phyloP scores from a whole-genome alignment of 1,140 invertebrate genomes.

The Stenopsyche tienmushanensis region DNA sequence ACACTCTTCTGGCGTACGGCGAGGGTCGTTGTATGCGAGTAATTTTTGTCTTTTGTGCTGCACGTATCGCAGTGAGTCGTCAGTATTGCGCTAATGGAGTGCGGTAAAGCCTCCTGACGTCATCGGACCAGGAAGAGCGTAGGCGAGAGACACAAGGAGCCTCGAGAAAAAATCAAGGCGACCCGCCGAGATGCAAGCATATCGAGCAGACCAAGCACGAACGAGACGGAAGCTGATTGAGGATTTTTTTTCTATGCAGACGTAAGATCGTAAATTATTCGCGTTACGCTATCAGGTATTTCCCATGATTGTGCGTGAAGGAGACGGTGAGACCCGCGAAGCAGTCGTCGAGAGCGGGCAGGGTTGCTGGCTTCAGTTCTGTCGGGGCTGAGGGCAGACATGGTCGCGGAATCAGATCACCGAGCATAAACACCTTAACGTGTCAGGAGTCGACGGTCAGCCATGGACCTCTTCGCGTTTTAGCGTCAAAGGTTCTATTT shows the following conservation, averaged over 20 bases:
- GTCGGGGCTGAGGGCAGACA: slow-evolving; percentile 33
- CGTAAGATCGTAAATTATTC: slow-evolving; percentile 40
- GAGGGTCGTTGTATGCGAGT: background rate
- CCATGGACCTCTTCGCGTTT: slow-evolving; percentile 21
- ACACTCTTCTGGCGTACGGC: background rate
- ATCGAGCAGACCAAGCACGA: slow-evolving; percentile 8
- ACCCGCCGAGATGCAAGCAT: slow-evolving; percentile 21
- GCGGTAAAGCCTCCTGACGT: slow-evolving; percentile 24
- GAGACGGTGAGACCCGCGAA: slow-evolving; percentile 30
- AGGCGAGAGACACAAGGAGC: background rate
- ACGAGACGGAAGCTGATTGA: slow-evolving; percentile 26
- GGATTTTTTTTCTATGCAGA: slow-evolving; percentile 31
- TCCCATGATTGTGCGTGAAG: slow-evolving; percentile 42
- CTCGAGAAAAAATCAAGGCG: slow-evolving; percentile 37
- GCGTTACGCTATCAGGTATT: slow-evolving; percentile 41
- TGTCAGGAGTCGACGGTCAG: slow-evolving; percentile 14
- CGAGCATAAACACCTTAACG: too few relatives aligned
- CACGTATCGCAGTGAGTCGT: background rate
- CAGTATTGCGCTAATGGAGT: slow-evolving; percentile 3
- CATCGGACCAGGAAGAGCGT: slow-evolving; percentile 36
- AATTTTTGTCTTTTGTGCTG: background rate
- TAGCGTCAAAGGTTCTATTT: slow-evolving; percentile 34
- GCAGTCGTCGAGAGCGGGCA: slow-evolving; percentile 24
- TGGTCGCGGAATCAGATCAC: slow-evolving; percentile 36
- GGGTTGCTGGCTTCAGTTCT: slow-evolving; percentile 28